These are phyloP conservation scores for Formica selysi DNA, from an alignment of 1,140 invertebrate genomes.

Conservation along the genomic window DNA sequence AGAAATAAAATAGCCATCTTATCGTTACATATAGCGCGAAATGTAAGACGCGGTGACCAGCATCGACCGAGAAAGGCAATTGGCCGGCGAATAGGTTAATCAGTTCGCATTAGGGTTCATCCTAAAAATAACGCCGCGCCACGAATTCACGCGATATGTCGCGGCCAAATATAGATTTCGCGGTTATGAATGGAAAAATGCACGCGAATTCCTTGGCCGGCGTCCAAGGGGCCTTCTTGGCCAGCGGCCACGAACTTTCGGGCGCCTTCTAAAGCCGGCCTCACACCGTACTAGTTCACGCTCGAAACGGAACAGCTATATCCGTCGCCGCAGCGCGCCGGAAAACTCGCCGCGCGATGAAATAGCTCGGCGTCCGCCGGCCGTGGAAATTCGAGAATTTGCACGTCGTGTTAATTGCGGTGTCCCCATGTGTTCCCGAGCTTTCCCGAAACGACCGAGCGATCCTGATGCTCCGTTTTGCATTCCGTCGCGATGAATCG, in stretches of 20 bases:
- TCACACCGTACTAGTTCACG: conserved; percentile 54
- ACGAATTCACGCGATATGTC: conserved; percentile 73
- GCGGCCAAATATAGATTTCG: conserved; percentile 76
- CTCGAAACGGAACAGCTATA: conserved; percentile 58
- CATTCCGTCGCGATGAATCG: conserved; percentile 44
- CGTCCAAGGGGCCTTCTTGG: conserved; percentile 77
- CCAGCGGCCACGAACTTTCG: conserved; percentile 70
- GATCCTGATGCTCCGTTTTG: conserved; percentile 46
- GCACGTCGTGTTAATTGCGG: conserved; percentile 48
- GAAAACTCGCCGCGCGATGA: conserved; percentile 30
- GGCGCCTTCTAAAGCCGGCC: conserved; percentile 76
- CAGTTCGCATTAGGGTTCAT: conserved; percentile 55
- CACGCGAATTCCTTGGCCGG: conserved; percentile 80
- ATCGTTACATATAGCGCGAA: conserved; percentile 12
- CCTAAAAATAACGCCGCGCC: conserved; percentile 76
- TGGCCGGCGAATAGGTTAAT: conserved; percentile 59
- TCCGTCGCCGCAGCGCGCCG: conserved; percentile 38
- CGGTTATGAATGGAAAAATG: conserved; percentile 85
- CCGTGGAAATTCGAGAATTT: conserved; percentile 54
- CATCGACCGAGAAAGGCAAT: conserved; percentile 50
- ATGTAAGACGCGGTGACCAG: conserved; percentile 4
- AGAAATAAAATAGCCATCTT: neutral
- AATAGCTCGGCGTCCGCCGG: conserved; percentile 20
- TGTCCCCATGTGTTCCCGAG: conserved; percentile 10
- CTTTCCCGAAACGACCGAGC: conserved; percentile 12